Evolutionary conservation across 2,113 vertebrate genomes (phyloP), one percentile per base, ranked within the genome.

Genomic region (Numenius arquata): DNA sequence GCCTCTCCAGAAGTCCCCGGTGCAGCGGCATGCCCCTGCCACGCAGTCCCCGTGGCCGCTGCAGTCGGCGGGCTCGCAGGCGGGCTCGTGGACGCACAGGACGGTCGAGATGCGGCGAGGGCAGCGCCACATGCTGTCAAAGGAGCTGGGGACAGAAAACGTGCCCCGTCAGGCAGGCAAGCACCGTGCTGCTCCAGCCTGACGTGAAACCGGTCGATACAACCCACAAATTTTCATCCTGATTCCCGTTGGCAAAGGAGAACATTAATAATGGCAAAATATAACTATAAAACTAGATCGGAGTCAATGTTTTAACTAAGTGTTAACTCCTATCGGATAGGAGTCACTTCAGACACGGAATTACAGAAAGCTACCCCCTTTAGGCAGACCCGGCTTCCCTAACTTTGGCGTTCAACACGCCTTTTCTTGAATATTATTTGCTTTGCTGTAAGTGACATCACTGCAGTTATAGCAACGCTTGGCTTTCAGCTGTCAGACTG

Each of bases 61-160:
- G 97, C 99, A 99, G 98, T 99, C 95, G 0, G 94, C 59, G 0
- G 99, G 98, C 70, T 98, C 88, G 32, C 99, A 99, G 91, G 32
- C 81, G 3, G 98, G 98, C 85, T 98, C 97, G 1, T 99, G 99
- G 34, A 99, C 88, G 6, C 99, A 99, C 61, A 99, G 25, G 47
- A 99, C 52, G 1, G 99, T 99, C 15, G 99, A 99, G 63, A 99
- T 97, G 0, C 1, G 61, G 15, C 99, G 98, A 2, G 98, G 98
- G 80, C 99, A 99, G 53, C 98, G 99, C 99, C 99, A 99, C 98
- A 97, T 98, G 70, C 22, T 26, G 76, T 98, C 93, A 29, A 93
- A 97, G 45, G 83, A 15, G 91, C 98, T 98, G 94, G 11, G 74
- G 87, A 81, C 29, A 52, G 48, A 77, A 87, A 4, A 84, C 0